Percentiles rank a stretch among this genome's conserved stretches.
Evolutionary conservation across 2,797 vertebrate species (phyloP).

Genomic region (Xyrichtys novacula): DNA sequence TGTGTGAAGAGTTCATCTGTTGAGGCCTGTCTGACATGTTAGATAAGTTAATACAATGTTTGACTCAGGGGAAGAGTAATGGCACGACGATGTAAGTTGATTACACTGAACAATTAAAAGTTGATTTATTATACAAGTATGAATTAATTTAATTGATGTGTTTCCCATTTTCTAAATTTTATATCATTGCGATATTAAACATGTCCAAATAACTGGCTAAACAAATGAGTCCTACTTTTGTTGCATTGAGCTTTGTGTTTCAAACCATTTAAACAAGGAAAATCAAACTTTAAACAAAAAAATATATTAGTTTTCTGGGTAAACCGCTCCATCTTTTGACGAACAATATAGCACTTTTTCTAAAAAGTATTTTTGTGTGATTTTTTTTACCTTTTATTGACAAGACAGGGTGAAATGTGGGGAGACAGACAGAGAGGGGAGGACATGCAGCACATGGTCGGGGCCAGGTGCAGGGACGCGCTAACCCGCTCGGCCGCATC

Average conservation of each 20-base stretch:
- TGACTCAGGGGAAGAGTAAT: neutral
- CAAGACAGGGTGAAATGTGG: too few species aligned
- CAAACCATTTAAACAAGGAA: neutral
- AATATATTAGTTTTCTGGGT: too few species aligned
- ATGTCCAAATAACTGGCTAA: neutral
- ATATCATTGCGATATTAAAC: slow-evolving; percentile 1
- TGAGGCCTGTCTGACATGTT: slow-evolving; percentile 18
- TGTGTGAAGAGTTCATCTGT: slow-evolving; percentile 19
- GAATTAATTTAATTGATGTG: neutral
- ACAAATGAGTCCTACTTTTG: neutral
- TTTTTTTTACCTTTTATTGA: too few species aligned
- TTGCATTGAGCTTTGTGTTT: slow-evolving; percentile 2
- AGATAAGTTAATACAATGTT: neutral
- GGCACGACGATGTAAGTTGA: neutral
- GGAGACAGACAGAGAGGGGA: too few species aligned
- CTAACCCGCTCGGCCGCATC: too few species aligned
- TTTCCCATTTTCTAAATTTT: slow-evolving; percentile 17
- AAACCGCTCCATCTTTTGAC: too few species aligned
- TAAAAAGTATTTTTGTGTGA: too few species aligned
- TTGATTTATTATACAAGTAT: neutral
- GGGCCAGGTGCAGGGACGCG: too few species aligned
- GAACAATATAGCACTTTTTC: too few species aligned
- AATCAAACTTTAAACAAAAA: too few species aligned
- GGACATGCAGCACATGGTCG: too few species aligned
- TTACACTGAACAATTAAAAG: neutral